Conservation (phyloP, 2,888 invertebrate species). For the Phoenoteleia sp. region DNA sequence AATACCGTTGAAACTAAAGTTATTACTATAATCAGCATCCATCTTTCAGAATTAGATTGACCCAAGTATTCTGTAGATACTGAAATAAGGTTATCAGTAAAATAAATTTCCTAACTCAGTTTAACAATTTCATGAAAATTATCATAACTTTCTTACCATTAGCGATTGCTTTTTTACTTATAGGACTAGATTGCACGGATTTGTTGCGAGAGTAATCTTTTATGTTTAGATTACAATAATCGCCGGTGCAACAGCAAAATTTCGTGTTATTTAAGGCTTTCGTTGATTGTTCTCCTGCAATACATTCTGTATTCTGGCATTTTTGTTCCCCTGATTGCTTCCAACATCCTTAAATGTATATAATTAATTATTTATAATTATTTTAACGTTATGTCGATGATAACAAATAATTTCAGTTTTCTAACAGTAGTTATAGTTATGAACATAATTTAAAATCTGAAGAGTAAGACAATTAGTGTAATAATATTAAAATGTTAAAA, state of each 20-base stretch:
- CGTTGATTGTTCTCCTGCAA: conserved; percentile 88
- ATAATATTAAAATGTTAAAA: too few relatives aligned
- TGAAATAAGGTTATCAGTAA: too few relatives aligned
- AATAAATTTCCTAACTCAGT: too few relatives aligned
- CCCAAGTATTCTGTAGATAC: conserved; percentile 83
- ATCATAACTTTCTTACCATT: conserved; percentile 17
- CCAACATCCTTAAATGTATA: conserved; percentile 87
- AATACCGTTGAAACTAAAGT: conserved; percentile 78
- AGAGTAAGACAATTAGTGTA: conserved; percentile 87
- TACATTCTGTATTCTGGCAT: conserved; percentile 87
- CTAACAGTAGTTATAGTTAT: too few relatives aligned
- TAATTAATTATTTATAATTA: too few relatives aligned
- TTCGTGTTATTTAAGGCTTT: conserved; percentile 89
- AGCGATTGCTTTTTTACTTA: conserved; percentile 72
- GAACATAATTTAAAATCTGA: conserved; percentile 75
- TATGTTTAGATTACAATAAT: conserved; percentile 93
- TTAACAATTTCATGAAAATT: too few relatives aligned
- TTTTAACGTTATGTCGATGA: too few relatives aligned
- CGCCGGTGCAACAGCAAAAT: conserved; percentile 94
- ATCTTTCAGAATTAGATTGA: conserved; percentile 80
- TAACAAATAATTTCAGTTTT: too few relatives aligned
- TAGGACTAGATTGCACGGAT: conserved; percentile 76
- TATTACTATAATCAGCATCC: conserved; percentile 79
- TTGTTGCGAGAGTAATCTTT: conserved; percentile 80
- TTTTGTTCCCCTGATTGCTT: conserved; percentile 86